Conservation (phyloP, 2,797 vertebrate species). For the Prionace glauca region DNA sequence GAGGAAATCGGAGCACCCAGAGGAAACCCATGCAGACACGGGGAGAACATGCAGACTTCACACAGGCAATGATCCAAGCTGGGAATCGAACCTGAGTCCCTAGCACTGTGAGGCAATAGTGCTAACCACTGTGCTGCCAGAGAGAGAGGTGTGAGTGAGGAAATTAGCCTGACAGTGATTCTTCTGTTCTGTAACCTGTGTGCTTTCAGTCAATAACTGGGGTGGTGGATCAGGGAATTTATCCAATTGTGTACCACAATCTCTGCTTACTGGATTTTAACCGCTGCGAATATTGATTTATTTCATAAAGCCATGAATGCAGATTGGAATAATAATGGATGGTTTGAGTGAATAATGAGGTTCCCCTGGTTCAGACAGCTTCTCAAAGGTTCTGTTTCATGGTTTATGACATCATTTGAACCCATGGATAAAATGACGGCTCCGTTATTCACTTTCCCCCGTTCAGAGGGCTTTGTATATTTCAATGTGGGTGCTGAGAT, state of each 20-base stretch:
- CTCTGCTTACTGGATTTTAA: background rate
- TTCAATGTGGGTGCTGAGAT: background rate
- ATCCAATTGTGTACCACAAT: background rate
- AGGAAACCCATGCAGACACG: too few species aligned
- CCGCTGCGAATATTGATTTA: background rate
- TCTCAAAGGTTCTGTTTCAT: background rate
- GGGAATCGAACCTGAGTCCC: too few species aligned
- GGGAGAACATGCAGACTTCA: too few species aligned
- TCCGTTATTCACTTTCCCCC: background rate
- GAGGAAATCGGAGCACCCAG: too few species aligned
- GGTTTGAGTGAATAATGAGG: background rate
- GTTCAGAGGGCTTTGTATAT: background rate
- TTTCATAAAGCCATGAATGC: background rate
- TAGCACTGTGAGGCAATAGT: too few species aligned
- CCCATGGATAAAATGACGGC: background rate
- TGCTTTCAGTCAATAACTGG: background rate
- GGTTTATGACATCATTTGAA: background rate
- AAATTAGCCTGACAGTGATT: background rate
- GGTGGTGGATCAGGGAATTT: background rate
- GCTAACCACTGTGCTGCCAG: background rate
- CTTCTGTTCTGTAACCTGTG: too few species aligned
- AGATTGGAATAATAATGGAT: constrained; percentile 16
- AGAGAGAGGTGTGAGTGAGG: background rate
- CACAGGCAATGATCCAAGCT: too few species aligned
- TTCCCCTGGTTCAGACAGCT: background rate